Evolutionary conservation across 2,888 invertebrate species (phyloP).

Genomic region (Operophtera brumata): DNA sequence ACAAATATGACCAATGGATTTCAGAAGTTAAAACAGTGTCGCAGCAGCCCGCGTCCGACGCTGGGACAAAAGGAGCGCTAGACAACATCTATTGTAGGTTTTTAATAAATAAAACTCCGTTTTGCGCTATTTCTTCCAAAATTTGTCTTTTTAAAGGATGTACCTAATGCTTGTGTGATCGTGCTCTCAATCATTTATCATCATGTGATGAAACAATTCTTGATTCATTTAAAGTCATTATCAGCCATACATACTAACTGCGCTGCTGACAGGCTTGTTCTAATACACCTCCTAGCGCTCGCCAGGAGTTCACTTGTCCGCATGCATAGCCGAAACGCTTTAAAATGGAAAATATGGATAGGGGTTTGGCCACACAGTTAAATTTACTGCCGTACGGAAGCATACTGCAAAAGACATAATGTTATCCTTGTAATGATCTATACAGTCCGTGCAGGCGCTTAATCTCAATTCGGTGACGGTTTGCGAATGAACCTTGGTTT

Average conservation of each 20-base stretch:
- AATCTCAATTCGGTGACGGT: conserved; percentile 10
- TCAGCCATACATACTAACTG: background rate
- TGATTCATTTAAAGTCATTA: background rate
- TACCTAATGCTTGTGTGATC: conserved; percentile 14
- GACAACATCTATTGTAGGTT: conserved; percentile 26
- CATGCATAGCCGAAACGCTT: background rate
- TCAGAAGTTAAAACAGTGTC: conserved; percentile 24
- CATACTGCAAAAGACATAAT: too few species aligned
- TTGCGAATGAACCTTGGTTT: conserved; percentile 5
- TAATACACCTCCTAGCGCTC: background rate
- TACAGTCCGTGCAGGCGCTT: background rate
- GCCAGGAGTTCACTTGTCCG: background rate
- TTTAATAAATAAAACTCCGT: conserved; percentile 1
- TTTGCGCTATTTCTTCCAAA: conserved; percentile 10
- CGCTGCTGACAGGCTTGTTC: background rate
- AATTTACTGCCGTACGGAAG: too few species aligned
- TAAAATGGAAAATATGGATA: background rate
- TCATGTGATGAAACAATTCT: background rate
- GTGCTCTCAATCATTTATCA: background rate
- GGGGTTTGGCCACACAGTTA: background rate
- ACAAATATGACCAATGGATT: conserved; percentile 15
- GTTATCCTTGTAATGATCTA: too few species aligned
- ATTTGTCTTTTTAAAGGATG: background rate
- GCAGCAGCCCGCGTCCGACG: conserved; percentile 18
- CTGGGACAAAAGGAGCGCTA: conserved; percentile 22